Evolutionary conservation across 2,113 vertebrate species (phyloP).

Genomic region (Spilogale gracilis): DNA sequence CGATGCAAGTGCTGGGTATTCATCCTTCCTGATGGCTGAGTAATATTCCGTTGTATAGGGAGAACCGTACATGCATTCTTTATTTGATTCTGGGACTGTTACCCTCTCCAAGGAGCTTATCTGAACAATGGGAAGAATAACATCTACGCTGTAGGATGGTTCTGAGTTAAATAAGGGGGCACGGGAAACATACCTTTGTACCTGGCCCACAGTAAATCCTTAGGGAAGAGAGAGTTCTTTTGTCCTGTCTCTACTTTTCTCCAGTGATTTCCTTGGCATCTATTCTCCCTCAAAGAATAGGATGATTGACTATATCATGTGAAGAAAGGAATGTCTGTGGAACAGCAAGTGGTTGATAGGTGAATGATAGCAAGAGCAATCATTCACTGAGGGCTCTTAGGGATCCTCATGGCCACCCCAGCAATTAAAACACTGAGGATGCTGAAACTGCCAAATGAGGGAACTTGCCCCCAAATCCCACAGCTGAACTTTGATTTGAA

Average conservation of each 20-base stretch:
- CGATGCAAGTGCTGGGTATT: no score
- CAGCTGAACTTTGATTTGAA: not conserved
- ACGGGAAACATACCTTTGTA: not conserved
- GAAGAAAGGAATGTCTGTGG: not conserved
- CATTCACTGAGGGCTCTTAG: not conserved
- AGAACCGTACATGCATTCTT: not conserved
- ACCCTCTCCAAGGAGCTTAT: not conserved
- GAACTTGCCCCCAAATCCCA: slow-evolving; percentile 5
- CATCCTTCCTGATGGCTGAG: no score
- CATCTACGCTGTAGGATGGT: not conserved
- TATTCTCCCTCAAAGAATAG: not conserved
- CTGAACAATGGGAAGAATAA: not conserved
- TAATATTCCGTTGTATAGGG: no score
- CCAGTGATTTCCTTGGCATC: not conserved
- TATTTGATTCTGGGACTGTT: not conserved
- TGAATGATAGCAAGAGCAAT: not conserved
- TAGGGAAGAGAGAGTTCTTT: not conserved
- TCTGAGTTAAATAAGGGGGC: not conserved
- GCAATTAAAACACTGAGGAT: not conserved
- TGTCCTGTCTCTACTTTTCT: not conserved
- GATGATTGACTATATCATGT: not conserved
- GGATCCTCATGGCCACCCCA: not conserved
- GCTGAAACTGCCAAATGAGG: not conserved
- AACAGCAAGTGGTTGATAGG: not conserved
- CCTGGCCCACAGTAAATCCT: not conserved